Percentiles rank a stretch among this genome's conserved stretches.
These are phyloP conservation scores for Orchesella flavescens DNA, from an alignment of 2,888 invertebrate genomes.

Conservation along the genomic window DNA sequence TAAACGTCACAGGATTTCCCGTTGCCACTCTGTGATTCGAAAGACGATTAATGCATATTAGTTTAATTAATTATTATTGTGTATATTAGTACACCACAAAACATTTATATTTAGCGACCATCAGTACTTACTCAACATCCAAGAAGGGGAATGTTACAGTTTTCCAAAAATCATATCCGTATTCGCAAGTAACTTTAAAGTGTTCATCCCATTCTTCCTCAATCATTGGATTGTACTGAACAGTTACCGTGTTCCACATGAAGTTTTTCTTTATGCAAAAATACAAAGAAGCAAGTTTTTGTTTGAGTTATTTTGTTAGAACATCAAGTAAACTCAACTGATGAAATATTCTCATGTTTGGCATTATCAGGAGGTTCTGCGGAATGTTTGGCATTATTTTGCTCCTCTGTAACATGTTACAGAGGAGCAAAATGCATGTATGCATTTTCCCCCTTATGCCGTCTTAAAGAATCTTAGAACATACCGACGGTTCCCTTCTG, in stretches of 20 bases:
- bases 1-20: slow-evolving; percentile 94
- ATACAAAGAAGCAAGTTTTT: neutral
- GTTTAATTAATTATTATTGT: neutral
- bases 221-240: slow-evolving; percentile 93
- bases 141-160: slow-evolving; percentile 95
- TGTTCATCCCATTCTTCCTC: slow-evolving; percentile 96
- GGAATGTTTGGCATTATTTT: too few relatives aligned
- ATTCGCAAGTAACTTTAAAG: slow-evolving; percentile 96
- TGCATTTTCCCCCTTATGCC: neutral
- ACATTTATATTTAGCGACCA: too few relatives aligned
- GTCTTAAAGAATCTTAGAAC: slow-evolving; percentile 71
- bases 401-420: slow-evolving; percentile 13
- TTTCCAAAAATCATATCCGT: slow-evolving; percentile 97
- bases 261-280: slow-evolving; percentile 84
- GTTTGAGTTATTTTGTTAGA: too few relatives aligned
- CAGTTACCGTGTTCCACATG: slow-evolving; percentile 97
- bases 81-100: too few relatives aligned
- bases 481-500: slow-evolving; percentile 89
- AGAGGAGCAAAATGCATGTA: too few relatives aligned
- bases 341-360: too few relatives aligned
- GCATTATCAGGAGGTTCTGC: too few relatives aligned
- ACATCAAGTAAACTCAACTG: too few relatives aligned
- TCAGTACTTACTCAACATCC: slow-evolving; percentile 89
- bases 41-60: neutral
- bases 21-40: slow-evolving; percentile 85